Conservation (phyloP, 2,797 vertebrate genomes). For the Hoplostethus mediterraneus region DNA sequence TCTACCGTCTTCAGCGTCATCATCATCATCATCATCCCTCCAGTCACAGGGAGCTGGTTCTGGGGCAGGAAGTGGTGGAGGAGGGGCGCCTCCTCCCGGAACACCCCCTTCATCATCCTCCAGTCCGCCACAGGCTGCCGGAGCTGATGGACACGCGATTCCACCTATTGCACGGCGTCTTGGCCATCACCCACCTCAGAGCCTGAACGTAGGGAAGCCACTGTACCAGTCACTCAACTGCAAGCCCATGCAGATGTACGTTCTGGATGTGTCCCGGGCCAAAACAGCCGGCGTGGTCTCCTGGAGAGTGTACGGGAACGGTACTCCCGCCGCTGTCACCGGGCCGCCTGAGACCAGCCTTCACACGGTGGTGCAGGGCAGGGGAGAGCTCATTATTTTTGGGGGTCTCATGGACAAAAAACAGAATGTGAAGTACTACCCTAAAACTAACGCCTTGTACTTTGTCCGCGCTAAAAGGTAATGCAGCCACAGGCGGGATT, state of each 20-base stretch:
- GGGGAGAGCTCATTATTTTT: constrained; percentile 97
- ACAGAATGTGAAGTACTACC: constrained; percentile 99
- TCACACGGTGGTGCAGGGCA: constrained; percentile 96
- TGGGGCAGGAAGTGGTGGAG: constrained; percentile 57
- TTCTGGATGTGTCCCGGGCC: constrained; percentile 93
- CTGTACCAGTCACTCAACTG: constrained; percentile 99
- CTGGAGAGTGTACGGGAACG: constrained; percentile 93
- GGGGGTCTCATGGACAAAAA: constrained; percentile 99
- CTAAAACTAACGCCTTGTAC: constrained; percentile 99
- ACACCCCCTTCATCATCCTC: constrained; percentile 82
- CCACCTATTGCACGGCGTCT: constrained; percentile 96
- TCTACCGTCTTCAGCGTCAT: constrained; percentile 69
- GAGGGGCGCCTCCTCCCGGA: constrained; percentile 66
- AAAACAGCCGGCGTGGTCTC: constrained; percentile 89
- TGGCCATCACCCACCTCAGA: constrained; percentile 96
- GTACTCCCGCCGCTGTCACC: constrained; percentile 86
- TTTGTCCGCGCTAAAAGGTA: constrained; percentile 99
- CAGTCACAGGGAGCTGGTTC: constrained; percentile 72
- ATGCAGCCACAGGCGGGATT: constrained; percentile 72
- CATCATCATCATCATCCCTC: constrained; percentile 74
- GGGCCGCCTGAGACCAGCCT: constrained; percentile 98
- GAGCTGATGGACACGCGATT: constrained; percentile 91
- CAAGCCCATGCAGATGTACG: constrained; percentile 99
- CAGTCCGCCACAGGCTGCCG: constrained; percentile 83
- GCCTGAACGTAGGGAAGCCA: constrained; percentile 97